phyloP scores from a whole-genome alignment of 2,113 vertebrate species.

The Hemicordylus capensis region DNA sequence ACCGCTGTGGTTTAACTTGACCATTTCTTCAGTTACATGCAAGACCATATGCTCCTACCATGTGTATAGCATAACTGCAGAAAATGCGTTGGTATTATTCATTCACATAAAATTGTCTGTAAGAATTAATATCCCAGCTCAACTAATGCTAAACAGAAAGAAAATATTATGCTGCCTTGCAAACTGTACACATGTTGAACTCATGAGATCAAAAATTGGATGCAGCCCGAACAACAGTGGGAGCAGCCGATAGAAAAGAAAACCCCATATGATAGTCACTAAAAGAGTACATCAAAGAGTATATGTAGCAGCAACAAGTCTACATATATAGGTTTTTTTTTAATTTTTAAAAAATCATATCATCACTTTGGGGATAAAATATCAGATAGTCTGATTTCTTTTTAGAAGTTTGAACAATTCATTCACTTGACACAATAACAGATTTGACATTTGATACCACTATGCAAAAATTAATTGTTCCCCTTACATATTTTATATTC shows the following conservation, averaged over 20 bases:
- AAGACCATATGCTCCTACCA: conserved; percentile 49
- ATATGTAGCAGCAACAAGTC: conserved; percentile 43
- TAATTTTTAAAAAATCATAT: neutral
- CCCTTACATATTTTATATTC: neutral
- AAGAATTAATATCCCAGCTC: conserved; percentile 69
- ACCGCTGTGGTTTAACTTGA: conserved; percentile 32
- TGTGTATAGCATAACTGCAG: conserved; percentile 61
- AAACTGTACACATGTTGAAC: conserved; percentile 61
- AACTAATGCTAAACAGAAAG: conserved; percentile 68
- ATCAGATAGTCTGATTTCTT: too few relatives aligned
- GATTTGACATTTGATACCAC: neutral
- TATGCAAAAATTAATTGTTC: neutral
- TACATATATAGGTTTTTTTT: neutral
- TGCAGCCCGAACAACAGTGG: conserved; percentile 63
- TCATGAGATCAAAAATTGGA: conserved; percentile 67
- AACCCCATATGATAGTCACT: conserved; percentile 50
- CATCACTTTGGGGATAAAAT: neutral
- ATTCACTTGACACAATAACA: too few relatives aligned
- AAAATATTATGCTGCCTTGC: conserved; percentile 62
- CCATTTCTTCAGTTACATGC: conserved; percentile 27
- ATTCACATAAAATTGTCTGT: conserved; percentile 71
- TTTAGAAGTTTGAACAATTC: neutral
- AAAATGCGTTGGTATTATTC: conserved; percentile 69
- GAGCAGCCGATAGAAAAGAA: conserved; percentile 54
- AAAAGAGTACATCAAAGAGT: conserved; percentile 27